phyloP scores from a whole-genome alignment of 2,888 invertebrate genomes.

The Eupsilia transversa region DNA sequence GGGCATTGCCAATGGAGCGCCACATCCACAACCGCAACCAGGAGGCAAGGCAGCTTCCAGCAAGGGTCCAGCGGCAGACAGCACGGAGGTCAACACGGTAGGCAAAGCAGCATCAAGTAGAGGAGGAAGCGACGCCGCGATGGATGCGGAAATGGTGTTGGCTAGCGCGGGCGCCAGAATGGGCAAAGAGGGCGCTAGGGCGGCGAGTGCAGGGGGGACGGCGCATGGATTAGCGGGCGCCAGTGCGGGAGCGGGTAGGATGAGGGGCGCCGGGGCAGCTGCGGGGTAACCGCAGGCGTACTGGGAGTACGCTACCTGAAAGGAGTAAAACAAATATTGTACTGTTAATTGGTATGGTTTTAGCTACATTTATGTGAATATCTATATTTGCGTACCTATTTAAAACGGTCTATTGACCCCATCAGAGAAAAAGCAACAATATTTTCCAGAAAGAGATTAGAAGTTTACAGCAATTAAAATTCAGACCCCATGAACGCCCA shows the following conservation, averaged over 20 bases:
- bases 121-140: slow-evolving; percentile 69
- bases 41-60: slow-evolving; percentile 69
- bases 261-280: slow-evolving; percentile 53
- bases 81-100: slow-evolving; percentile 74
- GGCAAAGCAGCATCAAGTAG: slow-evolving; percentile 77
- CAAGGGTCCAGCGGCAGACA: slow-evolving; percentile 75
- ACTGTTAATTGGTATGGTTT: slow-evolving; percentile 4
- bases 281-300: slow-evolving; percentile 41
- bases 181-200: slow-evolving; percentile 69
- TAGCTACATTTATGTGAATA: neutral
- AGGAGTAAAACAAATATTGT: neutral
- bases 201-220: slow-evolving; percentile 59
- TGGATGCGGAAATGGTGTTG: slow-evolving; percentile 67
- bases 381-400: neutral
- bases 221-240: slow-evolving; percentile 40
- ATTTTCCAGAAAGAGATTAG: neutral
- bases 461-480: neutral
- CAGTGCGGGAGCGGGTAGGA: slow-evolving; percentile 56
- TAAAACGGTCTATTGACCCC: neutral
- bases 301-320: slow-evolving; percentile 52
- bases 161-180: slow-evolving; percentile 69
- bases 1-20: slow-evolving; percentile 26
- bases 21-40: slow-evolving; percentile 55
- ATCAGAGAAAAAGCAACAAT: neutral
- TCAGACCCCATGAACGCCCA: neutral